Evolutionary conservation across 2,888 invertebrate species (phyloP), one percentile per base, ranked within the genome.

Genomic region (Drosophila merina): DNA sequence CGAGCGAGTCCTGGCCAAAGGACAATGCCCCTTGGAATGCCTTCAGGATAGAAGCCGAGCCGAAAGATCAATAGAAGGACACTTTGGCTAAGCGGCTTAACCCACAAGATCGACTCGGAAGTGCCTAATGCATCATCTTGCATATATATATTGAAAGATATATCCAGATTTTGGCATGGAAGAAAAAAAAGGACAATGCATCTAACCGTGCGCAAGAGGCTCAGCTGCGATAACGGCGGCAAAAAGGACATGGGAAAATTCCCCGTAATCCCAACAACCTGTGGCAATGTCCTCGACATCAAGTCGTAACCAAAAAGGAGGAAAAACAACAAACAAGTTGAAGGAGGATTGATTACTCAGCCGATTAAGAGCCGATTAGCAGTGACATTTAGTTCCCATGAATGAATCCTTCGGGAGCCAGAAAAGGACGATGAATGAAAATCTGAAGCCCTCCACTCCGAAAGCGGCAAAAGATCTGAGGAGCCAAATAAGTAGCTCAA

Each of bases 161-260:
- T 48, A 31, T 49, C 14, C 12, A 9, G 9, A 38, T 59, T 63
- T 67, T 71, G 67, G 57, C 44, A 80, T 74, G 66, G 79, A 20
- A 38, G 26, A 57, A 28, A 51, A 52, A 86, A 87, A 80, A 81
- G 80, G 77, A 89, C 89, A 89, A 89, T 86, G 76, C 79, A 77
- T 75, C 82, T 87, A 90, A 88, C 86, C 88, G 88, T 90, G 90
- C 89, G 89, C 89, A 88, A 88, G 79, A 77, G 76, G 87, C 88
- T 91, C 83, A 89, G 86, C 77, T 68, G 64, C 82, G 86, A 88
- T 87, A 88, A 79, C 79, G 89, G 88, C 89, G 84, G 88, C 75
- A 86, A 89, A 89, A 89, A 88, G 89, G 89, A 89, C 89, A 76
- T 82, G 85, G 78, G 72, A 80, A 67, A 73, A 77, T 69, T 64